phyloP scores from a whole-genome alignment of 2,888 invertebrate species.

The Luffia ferchaultella region DNA sequence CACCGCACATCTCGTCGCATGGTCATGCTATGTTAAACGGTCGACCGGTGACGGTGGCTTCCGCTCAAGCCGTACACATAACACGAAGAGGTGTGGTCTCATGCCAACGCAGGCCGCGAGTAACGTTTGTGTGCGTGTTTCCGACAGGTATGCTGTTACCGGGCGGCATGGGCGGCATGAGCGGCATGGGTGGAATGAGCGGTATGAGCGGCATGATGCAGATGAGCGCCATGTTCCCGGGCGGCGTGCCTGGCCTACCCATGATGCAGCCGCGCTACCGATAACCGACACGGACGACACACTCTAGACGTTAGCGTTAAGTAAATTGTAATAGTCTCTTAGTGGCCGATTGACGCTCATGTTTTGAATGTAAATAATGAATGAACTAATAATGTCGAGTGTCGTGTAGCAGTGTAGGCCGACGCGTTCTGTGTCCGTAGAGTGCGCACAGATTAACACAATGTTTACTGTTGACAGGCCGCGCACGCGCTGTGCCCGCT shows the following conservation, averaged over 20 bases:
- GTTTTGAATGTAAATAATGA: not conserved
- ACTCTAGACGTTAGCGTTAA: not conserved
- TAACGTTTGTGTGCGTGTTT: conserved; percentile 13
- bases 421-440: not conserved
- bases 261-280: conserved; percentile 89
- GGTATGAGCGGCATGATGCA: conserved; percentile 55
- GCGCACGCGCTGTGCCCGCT: conserved; percentile 12
- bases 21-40: too few relatives aligned
- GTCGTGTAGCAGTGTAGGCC: not conserved
- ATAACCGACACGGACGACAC: conserved; percentile 57
- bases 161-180: conserved; percentile 29
- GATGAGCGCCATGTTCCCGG: conserved; percentile 63
- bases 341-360: not conserved
- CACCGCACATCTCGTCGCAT: too few relatives aligned
- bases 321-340: not conserved
- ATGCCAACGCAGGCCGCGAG: not conserved
- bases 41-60: not conserved
- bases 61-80: not conserved
- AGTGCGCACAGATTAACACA: conserved; percentile 5
- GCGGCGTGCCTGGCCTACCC: conserved; percentile 50
- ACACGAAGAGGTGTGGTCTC: not conserved
- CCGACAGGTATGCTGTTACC: conserved; percentile 59
- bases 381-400: not conserved
- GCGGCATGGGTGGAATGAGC: conserved; percentile 11
- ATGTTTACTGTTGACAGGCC: conserved; percentile 19